phyloP scores from a whole-genome alignment of 1,140 invertebrate species.

The Lineus longissimus region DNA sequence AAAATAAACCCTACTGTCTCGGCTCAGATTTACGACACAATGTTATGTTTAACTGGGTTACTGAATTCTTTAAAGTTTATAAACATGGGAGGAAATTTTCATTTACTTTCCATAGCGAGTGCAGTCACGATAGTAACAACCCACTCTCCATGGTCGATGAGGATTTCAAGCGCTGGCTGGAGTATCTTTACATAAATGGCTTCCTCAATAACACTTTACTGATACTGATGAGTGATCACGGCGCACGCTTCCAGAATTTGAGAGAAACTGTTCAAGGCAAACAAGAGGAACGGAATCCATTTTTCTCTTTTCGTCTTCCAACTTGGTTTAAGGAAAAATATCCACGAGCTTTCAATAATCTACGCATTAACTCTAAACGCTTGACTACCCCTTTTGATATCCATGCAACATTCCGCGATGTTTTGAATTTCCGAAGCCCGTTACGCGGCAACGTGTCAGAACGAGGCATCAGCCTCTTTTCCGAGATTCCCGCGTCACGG shows the following conservation, averaged over 20 bases:
- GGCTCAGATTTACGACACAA: background rate
- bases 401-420: constrained; percentile 34
- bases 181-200: constrained; percentile 2
- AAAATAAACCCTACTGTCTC: constrained; percentile 9
- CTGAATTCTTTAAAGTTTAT: constrained; percentile 9
- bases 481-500: constrained; percentile 7
- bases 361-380: constrained; percentile 61
- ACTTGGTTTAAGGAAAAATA: background rate
- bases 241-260: constrained; percentile 9
- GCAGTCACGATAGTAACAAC: constrained; percentile 15
- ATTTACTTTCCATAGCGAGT: constrained; percentile 15
- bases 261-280: constrained; percentile 14
- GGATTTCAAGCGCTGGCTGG: constrained; percentile 13
- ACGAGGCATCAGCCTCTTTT: constrained; percentile 10
- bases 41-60: constrained; percentile 2
- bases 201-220: constrained; percentile 16
- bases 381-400: constrained; percentile 45
- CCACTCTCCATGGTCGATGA: constrained; percentile 6
- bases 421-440: constrained; percentile 8
- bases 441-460: background rate
- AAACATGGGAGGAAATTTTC: constrained; percentile 11
- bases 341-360: constrained; percentile 58
- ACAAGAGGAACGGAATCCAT: constrained; percentile 17
- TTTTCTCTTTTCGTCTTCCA: constrained; percentile 16
- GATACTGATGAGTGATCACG: constrained; percentile 17